A percentile compares a stretch with the other conserved stretches of the same genome.
Conservation (phyloP, 2,113 vertebrate species). For the Callochromis pleurospilus region DNA sequence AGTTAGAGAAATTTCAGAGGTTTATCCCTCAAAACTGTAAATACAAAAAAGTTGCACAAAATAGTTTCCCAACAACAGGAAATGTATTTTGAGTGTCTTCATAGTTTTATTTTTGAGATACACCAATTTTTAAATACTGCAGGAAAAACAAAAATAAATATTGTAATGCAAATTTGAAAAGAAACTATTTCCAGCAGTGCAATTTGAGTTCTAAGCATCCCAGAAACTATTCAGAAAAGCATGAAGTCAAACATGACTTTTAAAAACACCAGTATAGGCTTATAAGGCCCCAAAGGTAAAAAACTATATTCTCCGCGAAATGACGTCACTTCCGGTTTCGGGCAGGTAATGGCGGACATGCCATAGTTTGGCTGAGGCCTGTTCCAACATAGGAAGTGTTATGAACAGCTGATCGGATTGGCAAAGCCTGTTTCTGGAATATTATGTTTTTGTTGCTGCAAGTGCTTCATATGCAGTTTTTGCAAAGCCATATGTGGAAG, state of each 20-base stretch:
- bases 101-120: too few species aligned
- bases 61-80: neutral
- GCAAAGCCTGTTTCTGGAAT: rapidly evolving
- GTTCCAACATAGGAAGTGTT: neutral
- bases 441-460: neutral
- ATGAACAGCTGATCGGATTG: rapidly evolving
- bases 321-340: rapidly evolving
- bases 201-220: neutral
- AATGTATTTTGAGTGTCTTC: too few species aligned
- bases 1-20: neutral
- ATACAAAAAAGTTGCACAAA: neutral
- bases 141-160: too few species aligned
- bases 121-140: too few species aligned
- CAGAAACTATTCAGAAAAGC: neutral
- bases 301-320: rapidly evolving
- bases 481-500: neutral
- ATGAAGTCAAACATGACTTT: neutral
- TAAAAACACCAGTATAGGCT: neutral
- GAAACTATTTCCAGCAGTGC: neutral
- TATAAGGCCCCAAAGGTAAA: neutral
- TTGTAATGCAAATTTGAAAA: too few species aligned
- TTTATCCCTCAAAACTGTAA: neutral
- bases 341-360: rapidly evolving
- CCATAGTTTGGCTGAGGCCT: neutral
- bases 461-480: neutral